Evolutionary conservation across 1,140 invertebrate genomes (phyloP).

Genomic region (Laupala kohalensis): DNA sequence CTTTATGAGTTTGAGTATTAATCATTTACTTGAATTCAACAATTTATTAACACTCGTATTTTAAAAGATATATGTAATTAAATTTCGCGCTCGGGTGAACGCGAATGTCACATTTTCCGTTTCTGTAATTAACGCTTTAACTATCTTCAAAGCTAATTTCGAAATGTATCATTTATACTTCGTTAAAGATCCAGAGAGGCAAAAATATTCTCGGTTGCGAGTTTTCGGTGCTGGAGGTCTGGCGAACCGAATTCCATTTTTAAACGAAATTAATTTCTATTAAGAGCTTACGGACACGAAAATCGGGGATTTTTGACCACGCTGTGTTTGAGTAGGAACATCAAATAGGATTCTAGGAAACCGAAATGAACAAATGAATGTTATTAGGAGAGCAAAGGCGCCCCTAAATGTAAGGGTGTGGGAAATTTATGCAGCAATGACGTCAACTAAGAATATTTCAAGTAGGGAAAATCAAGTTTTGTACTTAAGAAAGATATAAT

Average conservation of each 20-base stretch:
- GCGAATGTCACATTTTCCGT: neutral
- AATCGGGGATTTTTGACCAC: neutral
- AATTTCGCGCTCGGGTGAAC: neutral
- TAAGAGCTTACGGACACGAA: neutral
- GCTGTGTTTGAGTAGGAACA: neutral
- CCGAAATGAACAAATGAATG: too few species aligned
- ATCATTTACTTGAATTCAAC: neutral
- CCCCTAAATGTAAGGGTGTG: too few species aligned
- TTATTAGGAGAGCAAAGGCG: too few species aligned
- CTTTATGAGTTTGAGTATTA: neutral
- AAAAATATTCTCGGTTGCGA: neutral
- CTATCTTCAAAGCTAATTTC: neutral
- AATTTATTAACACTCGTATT: neutral
- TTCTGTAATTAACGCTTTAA: neutral
- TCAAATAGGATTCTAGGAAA: neutral
- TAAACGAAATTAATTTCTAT: neutral
- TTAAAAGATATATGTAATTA: neutral
- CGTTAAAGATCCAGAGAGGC: neutral
- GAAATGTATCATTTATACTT: neutral
- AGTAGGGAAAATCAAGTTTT: too few species aligned
- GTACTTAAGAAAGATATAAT: too few species aligned
- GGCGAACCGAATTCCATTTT: neutral
- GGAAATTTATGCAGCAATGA: too few species aligned
- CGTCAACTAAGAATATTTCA: too few species aligned
- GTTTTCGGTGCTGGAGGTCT: neutral